Evolutionary conservation across 2,113 vertebrate species (phyloP).

Genomic region (Vulpes vulpes): DNA sequence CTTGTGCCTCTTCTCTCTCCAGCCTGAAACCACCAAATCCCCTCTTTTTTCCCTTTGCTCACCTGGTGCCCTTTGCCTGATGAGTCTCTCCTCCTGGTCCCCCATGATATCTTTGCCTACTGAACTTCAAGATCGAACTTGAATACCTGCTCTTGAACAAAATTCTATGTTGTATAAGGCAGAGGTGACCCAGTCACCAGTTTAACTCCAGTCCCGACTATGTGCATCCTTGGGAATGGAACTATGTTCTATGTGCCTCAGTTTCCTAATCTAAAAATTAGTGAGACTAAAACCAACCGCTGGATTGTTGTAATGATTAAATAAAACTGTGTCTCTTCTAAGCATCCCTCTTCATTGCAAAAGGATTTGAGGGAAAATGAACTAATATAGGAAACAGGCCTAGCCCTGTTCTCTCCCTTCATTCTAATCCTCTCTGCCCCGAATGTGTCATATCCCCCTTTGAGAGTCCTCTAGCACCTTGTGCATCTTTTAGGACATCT

Average conservation of each 20-base stretch:
- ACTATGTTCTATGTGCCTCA: not conserved
- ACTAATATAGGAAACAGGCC: not conserved
- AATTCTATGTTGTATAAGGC: not conserved
- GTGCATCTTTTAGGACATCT: not conserved
- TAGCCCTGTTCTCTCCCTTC: not conserved
- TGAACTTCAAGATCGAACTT: not conserved
- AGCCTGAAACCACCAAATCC: not conserved
- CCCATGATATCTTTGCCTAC: not conserved
- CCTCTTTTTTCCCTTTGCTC: constrained; percentile 32
- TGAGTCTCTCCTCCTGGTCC: not conserved
- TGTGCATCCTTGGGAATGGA: not conserved
- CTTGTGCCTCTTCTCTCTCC: not conserved
- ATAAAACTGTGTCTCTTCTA: not conserved
- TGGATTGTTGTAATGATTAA: not conserved
- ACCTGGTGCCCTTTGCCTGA: not conserved
- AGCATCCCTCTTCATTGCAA: not conserved
- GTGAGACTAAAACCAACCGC: not conserved
- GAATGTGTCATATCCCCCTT: not conserved
- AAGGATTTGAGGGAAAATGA: not conserved
- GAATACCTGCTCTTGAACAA: not conserved
- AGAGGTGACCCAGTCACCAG: not conserved
- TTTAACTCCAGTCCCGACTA: not conserved
- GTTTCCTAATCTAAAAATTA: constrained; percentile 2
- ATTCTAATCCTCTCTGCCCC: not conserved
- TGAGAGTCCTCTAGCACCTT: not conserved